These are phyloP conservation scores for Gnatocerus cornutus DNA, from an alignment of 2,888 invertebrate genomes.

Conservation along the genomic window DNA sequence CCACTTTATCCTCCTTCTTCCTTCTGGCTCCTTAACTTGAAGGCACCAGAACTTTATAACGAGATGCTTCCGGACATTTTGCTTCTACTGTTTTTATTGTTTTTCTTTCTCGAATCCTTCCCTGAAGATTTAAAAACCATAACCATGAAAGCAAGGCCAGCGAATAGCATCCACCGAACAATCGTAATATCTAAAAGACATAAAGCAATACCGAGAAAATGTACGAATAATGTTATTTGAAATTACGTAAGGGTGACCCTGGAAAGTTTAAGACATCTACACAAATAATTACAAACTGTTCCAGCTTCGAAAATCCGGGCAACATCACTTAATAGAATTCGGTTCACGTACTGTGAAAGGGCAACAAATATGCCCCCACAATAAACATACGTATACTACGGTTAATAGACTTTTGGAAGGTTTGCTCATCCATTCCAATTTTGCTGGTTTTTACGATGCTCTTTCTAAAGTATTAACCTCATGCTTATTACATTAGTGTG, in stretches of 20 bases:
- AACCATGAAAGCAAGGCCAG: slow-evolving; percentile 8
- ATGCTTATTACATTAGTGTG: slow-evolving; percentile 16
- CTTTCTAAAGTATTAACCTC: slow-evolving; percentile 28
- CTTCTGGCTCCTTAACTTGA: neutral
- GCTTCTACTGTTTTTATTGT: slow-evolving; percentile 6
- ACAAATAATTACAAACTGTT: too few relatives aligned
- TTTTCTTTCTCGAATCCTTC: slow-evolving; percentile 5
- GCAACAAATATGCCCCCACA: slow-evolving; percentile 24
- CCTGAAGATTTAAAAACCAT: slow-evolving; percentile 23
- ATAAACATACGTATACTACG: slow-evolving; percentile 22
- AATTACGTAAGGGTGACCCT: too few relatives aligned
- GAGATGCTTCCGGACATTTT: slow-evolving; percentile 8
- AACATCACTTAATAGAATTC: neutral
- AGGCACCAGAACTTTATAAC: slow-evolving; percentile 13
- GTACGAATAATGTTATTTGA: too few relatives aligned
- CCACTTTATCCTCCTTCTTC: neutral
- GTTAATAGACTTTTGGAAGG: slow-evolving; percentile 26
- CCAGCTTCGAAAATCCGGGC: too few relatives aligned
- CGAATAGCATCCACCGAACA: neutral
- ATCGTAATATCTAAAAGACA: slow-evolving; percentile 1
- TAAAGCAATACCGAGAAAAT: neutral
- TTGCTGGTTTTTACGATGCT: slow-evolving; percentile 19
- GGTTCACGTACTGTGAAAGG: slow-evolving; percentile 9
- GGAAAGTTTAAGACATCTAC: too few relatives aligned
- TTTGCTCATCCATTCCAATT: slow-evolving; percentile 31